Percentiles rank a stretch among this genome's conserved stretches.
Conservation (phyloP, 2,888 invertebrate species). For the Nipponacmea schrenckii region DNA sequence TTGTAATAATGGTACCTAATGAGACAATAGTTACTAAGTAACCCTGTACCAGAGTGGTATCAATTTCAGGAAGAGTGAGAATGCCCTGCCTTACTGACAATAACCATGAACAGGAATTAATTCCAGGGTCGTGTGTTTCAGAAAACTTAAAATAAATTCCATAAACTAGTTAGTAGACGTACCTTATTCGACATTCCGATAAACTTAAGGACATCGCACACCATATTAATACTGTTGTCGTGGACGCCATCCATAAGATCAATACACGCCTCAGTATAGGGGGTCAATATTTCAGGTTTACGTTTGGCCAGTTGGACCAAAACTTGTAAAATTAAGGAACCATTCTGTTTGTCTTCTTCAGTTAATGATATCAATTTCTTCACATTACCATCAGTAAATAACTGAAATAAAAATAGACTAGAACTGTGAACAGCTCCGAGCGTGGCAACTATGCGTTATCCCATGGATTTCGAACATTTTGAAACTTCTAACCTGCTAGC, state of each 20-base stretch:
- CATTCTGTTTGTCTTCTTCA: neutral
- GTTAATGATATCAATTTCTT: neutral
- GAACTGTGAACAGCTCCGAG: too few species aligned
- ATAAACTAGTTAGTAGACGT: neutral
- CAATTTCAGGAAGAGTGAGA: too few species aligned
- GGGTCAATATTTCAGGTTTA: slow-evolving; percentile 19
- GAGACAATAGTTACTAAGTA: too few species aligned
- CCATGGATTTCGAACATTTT: too few species aligned
- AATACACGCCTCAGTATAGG: slow-evolving; percentile 3
- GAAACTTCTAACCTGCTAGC: too few species aligned
- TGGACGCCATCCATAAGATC: neutral
- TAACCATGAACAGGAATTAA: too few species aligned
- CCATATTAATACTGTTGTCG: neutral
- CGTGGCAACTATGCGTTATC: too few species aligned
- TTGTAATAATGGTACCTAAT: too few species aligned
- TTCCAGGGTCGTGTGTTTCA: too few species aligned
- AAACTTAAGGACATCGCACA: neutral
- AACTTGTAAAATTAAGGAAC: neutral
- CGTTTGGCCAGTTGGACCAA: slow-evolving; percentile 26
- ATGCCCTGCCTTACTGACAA: too few species aligned
- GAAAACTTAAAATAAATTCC: too few species aligned
- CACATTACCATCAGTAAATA: neutral
- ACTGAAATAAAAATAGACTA: neutral
- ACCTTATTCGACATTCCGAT: neutral
- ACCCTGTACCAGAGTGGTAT: too few species aligned